phyloP scores from a whole-genome alignment of 2,888 invertebrate species.

The Chrysopilus asiliformis region DNA sequence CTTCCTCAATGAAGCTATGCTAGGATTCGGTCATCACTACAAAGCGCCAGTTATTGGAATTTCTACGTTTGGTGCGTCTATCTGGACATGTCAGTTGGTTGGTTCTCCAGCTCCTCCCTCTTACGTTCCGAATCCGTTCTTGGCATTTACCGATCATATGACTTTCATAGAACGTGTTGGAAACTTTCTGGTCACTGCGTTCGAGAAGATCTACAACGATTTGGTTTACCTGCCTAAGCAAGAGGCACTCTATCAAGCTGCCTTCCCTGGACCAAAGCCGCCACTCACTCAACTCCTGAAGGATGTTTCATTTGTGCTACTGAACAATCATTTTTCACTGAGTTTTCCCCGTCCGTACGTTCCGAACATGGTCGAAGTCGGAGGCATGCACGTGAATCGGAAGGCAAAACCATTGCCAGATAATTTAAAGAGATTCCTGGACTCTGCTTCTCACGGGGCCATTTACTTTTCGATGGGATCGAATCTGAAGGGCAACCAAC shows the following conservation, averaged over 20 bases:
- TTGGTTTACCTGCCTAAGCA: slow-evolving; percentile 28
- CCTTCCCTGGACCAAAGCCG: slow-evolving; percentile 24
- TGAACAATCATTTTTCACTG: slow-evolving; percentile 31
- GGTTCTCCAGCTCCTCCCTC: slow-evolving; percentile 30
- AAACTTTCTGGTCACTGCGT: slow-evolving; percentile 24
- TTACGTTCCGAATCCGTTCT: slow-evolving; percentile 25
- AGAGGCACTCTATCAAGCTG: slow-evolving; percentile 21
- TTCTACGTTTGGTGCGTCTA: slow-evolving; percentile 18
- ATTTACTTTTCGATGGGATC: slow-evolving; percentile 39
- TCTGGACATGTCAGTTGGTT: slow-evolving; percentile 14
- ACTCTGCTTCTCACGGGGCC: slow-evolving; percentile 34
- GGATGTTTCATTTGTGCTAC: slow-evolving; percentile 26
- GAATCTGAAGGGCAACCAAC: slow-evolving; percentile 24
- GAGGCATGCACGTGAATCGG: slow-evolving; percentile 33
- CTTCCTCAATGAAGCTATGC: slow-evolving; percentile 21
- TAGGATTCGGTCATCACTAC: slow-evolving; percentile 21
- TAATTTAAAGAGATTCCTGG: slow-evolving; percentile 32
- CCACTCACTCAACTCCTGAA: slow-evolving; percentile 21
- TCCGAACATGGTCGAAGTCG: slow-evolving; percentile 34
- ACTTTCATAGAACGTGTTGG: slow-evolving; percentile 25
- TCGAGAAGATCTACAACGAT: slow-evolving; percentile 19
- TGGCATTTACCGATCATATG: slow-evolving; percentile 30
- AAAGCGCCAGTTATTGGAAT: slow-evolving; percentile 21
- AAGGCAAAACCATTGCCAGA: slow-evolving; percentile 24
- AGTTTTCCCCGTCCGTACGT: slow-evolving; percentile 29